Percentiles rank a stretch among this genome's conserved stretches.
Conservation (phyloP, 35 echinoderm and acorn worm genomes). For the Eucidaris tribuloides region DNA sequence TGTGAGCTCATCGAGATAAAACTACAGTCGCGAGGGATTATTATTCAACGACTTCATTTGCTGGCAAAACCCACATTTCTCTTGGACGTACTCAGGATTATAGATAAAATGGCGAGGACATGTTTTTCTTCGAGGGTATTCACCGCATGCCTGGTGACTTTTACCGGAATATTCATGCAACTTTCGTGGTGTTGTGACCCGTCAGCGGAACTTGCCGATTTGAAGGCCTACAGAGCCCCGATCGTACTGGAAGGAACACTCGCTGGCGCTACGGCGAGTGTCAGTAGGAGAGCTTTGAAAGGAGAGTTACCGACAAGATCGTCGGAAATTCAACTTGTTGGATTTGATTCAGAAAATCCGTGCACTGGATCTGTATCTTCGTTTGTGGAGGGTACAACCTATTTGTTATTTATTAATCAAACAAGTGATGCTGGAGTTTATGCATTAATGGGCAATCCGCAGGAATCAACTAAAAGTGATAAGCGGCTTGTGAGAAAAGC, state of each 20-base stretch:
- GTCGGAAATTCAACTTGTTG: constrained; percentile 3
- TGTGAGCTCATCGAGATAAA: too few relatives aligned
- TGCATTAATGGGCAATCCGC: constrained; percentile 6
- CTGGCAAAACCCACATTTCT: background rate
- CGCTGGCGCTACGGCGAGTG: background rate
- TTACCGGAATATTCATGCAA: constrained; percentile 30
- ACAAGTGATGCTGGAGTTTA: background rate
- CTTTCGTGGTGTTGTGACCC: constrained; percentile 8
- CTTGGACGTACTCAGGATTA: constrained; percentile 35
- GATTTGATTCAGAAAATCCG: constrained; percentile 4
- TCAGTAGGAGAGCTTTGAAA: background rate
- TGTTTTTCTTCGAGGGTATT: constrained; percentile 7
- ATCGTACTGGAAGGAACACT: constrained; percentile 24
- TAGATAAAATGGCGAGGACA: constrained; percentile 12
- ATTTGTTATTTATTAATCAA: constrained; percentile 24
- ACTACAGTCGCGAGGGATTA: too few relatives aligned
- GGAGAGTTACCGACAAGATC: background rate
- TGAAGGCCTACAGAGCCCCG: constrained; percentile 25
- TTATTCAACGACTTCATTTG: background rate
- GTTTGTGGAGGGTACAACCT: background rate
- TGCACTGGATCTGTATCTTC: background rate
- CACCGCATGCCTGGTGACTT: constrained; percentile 38
- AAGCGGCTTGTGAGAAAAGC: constrained; percentile 9
- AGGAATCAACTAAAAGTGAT: background rate
- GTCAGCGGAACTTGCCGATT: background rate